phyloP scores from a whole-genome alignment of 2,797 vertebrate genomes.

The Streptopelia turtur region DNA sequence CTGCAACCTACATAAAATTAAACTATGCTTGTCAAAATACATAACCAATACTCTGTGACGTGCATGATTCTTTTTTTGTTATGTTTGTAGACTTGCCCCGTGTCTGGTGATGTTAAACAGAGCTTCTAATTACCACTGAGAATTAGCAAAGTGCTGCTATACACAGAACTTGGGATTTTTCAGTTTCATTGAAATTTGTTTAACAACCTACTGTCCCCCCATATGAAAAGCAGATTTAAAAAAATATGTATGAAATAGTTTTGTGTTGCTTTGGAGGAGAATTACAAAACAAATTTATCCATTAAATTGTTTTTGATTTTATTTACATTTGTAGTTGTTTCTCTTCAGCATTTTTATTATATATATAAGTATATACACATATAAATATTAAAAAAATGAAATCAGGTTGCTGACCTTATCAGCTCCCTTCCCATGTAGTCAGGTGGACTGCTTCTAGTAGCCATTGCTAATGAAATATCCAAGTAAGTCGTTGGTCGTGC shows the following conservation, averaged over 20 bases:
- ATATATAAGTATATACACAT: too few relatives aligned
- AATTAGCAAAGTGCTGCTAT: neutral
- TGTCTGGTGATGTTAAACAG: conserved; percentile 26
- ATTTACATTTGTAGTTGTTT: neutral
- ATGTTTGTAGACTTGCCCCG: neutral
- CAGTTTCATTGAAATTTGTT: neutral
- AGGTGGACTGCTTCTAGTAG: neutral
- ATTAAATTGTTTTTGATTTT: neutral
- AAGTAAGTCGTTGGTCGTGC: neutral
- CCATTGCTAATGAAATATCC: neutral
- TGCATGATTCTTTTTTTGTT: neutral
- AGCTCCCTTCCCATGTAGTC: neutral
- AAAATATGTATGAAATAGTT: neutral
- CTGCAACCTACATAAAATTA: conserved; percentile 3
- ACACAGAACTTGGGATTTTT: neutral
- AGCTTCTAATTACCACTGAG: neutral
- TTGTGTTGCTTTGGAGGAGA: neutral
- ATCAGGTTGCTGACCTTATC: neutral
- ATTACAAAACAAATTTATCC: neutral
- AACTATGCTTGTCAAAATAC: conserved; percentile 17
- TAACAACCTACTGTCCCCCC: neutral
- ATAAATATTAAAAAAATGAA: neutral
- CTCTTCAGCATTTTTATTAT: neutral
- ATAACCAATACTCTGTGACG: neutral
- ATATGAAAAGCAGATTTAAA: neutral